Conservation (phyloP, 2,797 vertebrate genomes). For the Eidolon dupreanum region DNA sequence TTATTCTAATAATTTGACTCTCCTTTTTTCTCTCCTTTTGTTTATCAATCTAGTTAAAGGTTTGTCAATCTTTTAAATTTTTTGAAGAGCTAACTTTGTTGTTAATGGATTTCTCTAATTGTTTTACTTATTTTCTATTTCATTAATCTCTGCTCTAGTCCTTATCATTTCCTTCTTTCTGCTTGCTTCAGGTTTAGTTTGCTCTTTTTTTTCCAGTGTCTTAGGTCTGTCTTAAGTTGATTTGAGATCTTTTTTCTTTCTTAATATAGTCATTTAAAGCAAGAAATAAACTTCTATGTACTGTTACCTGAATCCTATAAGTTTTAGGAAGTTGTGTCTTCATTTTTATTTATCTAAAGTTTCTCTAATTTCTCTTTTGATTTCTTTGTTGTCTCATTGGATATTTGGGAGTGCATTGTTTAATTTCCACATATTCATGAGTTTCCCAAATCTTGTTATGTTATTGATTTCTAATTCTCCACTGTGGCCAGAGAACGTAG, state of each 20-base stretch:
- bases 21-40: not conserved
- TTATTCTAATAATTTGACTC: not conserved
- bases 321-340: not conserved
- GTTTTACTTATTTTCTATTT: not conserved
- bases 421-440: not conserved
- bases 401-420: not conserved
- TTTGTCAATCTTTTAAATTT: not conserved
- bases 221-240: not conserved
- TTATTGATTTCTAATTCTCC: not conserved
- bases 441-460: not conserved
- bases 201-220: not conserved
- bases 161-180: not conserved
- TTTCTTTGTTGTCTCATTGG: not conserved
- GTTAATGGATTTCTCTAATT: not conserved
- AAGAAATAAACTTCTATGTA: not conserved
- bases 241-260: not conserved
- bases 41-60: not conserved
- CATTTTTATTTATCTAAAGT: not conserved
- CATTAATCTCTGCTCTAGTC: not conserved
- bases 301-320: not conserved
- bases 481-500: not conserved
- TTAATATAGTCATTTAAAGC: not conserved
- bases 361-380: not conserved
- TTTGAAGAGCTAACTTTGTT: not conserved
- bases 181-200: not conserved